A percentile compares a stretch with the other conserved stretches of the same genome.
These are phyloP conservation scores for Rotaria macrura DNA, from an alignment of 2,888 invertebrate genomes.

Conservation along the genomic window DNA sequence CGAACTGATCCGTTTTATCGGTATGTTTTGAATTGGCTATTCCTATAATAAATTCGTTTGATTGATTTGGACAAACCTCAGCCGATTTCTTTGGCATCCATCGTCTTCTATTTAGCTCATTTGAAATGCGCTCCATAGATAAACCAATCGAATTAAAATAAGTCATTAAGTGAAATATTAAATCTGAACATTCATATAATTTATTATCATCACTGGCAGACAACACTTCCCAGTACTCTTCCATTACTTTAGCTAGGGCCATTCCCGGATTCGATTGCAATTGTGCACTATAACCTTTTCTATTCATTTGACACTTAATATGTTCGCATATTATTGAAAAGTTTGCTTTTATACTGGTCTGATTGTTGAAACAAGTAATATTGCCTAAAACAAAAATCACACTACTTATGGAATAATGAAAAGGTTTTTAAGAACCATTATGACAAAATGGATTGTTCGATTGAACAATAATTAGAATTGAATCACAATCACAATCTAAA, in stretches of 20 bases:
- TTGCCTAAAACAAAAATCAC: neutral
- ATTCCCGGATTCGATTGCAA: neutral
- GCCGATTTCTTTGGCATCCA: neutral
- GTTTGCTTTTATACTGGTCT: neutral
- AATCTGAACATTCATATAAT: neutral
- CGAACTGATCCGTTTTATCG: neutral
- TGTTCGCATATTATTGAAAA: neutral
- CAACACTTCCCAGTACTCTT: neutral
- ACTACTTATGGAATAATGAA: neutral
- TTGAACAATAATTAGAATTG: neutral
- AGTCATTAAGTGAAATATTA: neutral
- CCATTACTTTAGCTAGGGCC: neutral
- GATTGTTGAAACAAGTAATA: neutral
- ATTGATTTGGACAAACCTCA: neutral
- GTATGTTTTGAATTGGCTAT: neutral
- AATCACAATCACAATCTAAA: neutral
- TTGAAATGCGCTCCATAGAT: neutral
- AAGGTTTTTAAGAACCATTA: neutral
- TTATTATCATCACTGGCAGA: neutral
- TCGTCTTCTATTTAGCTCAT: neutral
- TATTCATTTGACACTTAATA: neutral
- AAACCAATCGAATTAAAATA: neutral
- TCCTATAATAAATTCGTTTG: neutral
- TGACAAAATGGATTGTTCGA: neutral
- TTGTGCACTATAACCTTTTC: neutral